Evolutionary conservation across 2,797 vertebrate genomes (phyloP), one percentile per base, ranked within the genome.

Genomic region (Danio aesculapii): DNA sequence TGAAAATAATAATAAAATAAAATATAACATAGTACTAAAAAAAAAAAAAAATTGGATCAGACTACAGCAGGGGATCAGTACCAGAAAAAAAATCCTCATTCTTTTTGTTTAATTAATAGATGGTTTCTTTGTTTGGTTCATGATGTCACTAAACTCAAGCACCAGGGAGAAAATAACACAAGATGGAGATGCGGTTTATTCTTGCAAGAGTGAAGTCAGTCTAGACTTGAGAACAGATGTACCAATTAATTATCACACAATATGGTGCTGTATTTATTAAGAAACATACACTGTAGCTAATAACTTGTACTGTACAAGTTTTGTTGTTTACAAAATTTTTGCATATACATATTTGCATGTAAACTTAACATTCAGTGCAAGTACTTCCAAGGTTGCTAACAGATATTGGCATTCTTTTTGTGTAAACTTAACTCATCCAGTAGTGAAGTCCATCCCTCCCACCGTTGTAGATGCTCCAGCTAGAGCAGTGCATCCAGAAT

Each of bases 361-460:
- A 30, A 30, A 30, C 30, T 30, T 53, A 49, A 53, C 8, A 43
- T 30, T 47, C 17, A 59, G 8, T 30, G 52, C 50, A 72, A 16
- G 0, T 16, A 2, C 39, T 14, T 61, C 12, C 12, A 61, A 57
- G 2, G 4, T 57, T 71, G 43, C 30, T 11, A 12, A 49, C 47
- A n/a, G 21, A 52, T 19, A 1, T 5, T 41, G 6, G 30, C 14
- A n/a, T 75, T 12, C 30, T 30, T 30, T 30, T 30, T 52, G 47
- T 72, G 5, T n/a, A 8, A 73, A 53, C 47, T 58, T 68, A 1
- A n/a, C 13, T 8, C 63, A 44, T 75, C 13, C 83, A 91, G 90
- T 84, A 81, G 81, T 75, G 75, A 88, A 84, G 58, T 9, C 87
- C 12, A 53, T 63, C 5, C 10, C 83, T 6, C 75, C 84, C 11